Evolutionary conservation across 2,113 vertebrate genomes (phyloP).

Genomic region (Galeopterus variegatus): DNA sequence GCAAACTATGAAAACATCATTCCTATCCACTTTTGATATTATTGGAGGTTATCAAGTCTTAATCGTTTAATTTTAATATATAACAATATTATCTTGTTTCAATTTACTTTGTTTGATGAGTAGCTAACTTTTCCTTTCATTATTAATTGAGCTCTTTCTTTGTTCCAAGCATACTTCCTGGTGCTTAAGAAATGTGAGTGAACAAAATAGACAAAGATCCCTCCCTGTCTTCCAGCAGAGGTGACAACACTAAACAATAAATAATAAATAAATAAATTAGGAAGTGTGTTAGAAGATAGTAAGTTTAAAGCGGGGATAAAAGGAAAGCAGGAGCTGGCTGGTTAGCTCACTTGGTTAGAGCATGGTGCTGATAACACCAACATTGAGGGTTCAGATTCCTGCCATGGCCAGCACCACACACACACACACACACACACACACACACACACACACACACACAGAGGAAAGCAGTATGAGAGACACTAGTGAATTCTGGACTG

Average conservation of each 20-base stretch:
- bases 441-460: too few relatives aligned
- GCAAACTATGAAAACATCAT: constrained; percentile 11
- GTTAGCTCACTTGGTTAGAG: too few relatives aligned
- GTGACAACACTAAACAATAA: neutral
- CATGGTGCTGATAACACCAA: too few relatives aligned
- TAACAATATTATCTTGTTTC: neutral
- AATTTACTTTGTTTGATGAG: neutral
- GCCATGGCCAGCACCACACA: too few relatives aligned
- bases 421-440: too few relatives aligned
- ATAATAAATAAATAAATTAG: neutral
- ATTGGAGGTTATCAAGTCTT: constrained; percentile 6
- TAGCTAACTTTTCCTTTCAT: neutral
- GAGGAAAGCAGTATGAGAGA: neutral
- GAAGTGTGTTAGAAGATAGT: neutral
- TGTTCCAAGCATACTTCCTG: neutral
- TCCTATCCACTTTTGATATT: neutral
- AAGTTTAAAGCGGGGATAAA: neutral
- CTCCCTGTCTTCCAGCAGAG: neutral
- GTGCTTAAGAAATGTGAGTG: neutral
- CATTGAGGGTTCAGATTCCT: too few relatives aligned
- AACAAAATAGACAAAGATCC: neutral
- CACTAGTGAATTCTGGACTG: neutral
- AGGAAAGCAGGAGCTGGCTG: too few relatives aligned
- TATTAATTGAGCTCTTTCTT: constrained; percentile 24
- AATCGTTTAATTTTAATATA: constrained; percentile 16